phyloP scores from a whole-genome alignment of 2,888 invertebrate species.

The Ophioninae sp. region DNA sequence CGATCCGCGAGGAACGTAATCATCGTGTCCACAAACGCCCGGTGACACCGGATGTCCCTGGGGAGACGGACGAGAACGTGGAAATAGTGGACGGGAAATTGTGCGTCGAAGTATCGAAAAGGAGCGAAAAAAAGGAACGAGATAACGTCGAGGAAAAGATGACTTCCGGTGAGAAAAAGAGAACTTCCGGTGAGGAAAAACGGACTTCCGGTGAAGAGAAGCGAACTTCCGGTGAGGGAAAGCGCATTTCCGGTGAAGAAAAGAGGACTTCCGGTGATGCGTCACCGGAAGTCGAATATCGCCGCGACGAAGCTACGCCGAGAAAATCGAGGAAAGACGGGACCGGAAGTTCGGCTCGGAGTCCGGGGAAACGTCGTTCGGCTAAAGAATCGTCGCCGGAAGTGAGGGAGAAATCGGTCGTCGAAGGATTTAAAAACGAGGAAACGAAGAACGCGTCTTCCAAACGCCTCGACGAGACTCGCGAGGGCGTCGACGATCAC shows the following conservation, averaged over 20 bases:
- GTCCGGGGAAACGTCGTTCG: constrained; percentile 14
- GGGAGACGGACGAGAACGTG: constrained; percentile 60
- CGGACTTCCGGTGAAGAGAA: too few species aligned
- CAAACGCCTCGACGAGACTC: background rate
- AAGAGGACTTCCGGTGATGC: background rate
- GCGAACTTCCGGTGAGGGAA: too few species aligned
- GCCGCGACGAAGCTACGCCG: background rate
- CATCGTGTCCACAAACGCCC: constrained; percentile 33
- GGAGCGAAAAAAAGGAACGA: constrained; percentile 42
- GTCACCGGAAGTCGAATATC: constrained; percentile 2
- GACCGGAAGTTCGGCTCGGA: background rate
- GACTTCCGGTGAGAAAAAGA: background rate
- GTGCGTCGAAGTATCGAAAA: constrained; percentile 56
- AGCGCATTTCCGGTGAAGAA: too few species aligned
- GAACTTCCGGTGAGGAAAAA: too few species aligned
- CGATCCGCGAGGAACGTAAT: constrained; percentile 25
- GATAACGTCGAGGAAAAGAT: background rate
- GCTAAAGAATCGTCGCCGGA: constrained; percentile 25
- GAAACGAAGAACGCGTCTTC: constrained; percentile 10
- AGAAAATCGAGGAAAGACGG: constrained; percentile 13
- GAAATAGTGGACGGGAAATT: constrained; percentile 63
- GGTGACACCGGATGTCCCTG: constrained; percentile 33
- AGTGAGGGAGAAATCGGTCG: background rate
- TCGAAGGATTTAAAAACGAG: constrained; percentile 9
- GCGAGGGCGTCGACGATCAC: background rate